These are phyloP conservation scores for Drosophila quasianomalipes DNA, from an alignment of 2,888 invertebrate species.

Conservation along the genomic window DNA sequence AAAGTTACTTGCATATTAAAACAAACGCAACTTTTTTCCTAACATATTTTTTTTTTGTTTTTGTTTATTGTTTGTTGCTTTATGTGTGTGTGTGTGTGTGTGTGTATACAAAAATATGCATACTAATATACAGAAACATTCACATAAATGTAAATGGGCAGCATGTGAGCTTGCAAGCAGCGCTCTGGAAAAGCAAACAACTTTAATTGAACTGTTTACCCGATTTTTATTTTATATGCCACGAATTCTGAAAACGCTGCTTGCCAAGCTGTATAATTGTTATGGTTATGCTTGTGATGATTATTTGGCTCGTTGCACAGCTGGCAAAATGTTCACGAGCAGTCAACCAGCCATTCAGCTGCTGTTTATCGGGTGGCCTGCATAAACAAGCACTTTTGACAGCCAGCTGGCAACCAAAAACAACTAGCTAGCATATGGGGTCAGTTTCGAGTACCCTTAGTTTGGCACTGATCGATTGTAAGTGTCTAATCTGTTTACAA, in stretches of 20 bases:
- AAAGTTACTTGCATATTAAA: slow-evolving; percentile 80
- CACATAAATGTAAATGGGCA: slow-evolving; percentile 76
- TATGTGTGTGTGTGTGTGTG: slow-evolving; percentile 23
- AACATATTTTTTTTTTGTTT: slow-evolving; percentile 23
- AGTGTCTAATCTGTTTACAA: neutral
- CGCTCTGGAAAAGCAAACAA: slow-evolving; percentile 71
- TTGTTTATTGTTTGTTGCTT: slow-evolving; percentile 30
- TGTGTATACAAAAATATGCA: slow-evolving; percentile 54
- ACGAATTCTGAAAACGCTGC: slow-evolving; percentile 45
- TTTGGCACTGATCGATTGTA: neutral
- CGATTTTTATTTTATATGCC: slow-evolving; percentile 74
- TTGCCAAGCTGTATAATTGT: slow-evolving; percentile 77
- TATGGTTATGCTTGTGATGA: slow-evolving; percentile 83
- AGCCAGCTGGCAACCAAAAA: slow-evolving; percentile 32
- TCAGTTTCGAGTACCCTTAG: neutral
- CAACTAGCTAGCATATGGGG: slow-evolving; percentile 1
- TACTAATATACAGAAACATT: slow-evolving; percentile 40
- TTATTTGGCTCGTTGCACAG: slow-evolving; percentile 83
- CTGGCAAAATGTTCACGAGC: slow-evolving; percentile 55
- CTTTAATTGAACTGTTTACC: slow-evolving; percentile 83
- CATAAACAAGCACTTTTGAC: slow-evolving; percentile 41
- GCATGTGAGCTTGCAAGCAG: slow-evolving; percentile 70
- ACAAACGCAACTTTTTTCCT: slow-evolving; percentile 74
- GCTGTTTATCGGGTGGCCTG: slow-evolving; percentile 52
- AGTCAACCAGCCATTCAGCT: slow-evolving; percentile 25